Evolutionary conservation across 2,113 vertebrate species (phyloP), one percentile per base, ranked within the genome.

Genomic region (Chunga burmeisteri): DNA sequence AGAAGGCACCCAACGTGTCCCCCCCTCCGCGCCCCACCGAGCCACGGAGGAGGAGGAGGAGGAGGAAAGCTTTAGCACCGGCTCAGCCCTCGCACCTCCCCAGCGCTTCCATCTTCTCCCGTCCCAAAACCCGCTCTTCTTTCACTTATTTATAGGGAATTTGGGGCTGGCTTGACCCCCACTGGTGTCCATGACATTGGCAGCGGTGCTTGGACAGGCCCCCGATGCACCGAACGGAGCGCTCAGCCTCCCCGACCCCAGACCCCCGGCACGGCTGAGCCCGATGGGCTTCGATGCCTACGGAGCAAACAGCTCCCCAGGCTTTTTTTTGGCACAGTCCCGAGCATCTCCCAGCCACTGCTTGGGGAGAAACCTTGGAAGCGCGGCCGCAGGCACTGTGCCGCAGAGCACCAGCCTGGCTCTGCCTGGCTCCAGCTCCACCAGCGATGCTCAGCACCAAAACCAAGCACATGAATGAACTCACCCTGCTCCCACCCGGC

Each of bases 231-330:
- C 17, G 23, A 38, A 56, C 84, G 53, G 44, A 42, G 34, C 2
- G 3, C 34, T 27, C 62, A 34, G 58, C 47, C 66, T 32, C 66
- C 61, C 49, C 6, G 26, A 29, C 9, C 34, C 40, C 70, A 53
- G 42, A 9, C 11, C 32, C 27, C 7, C 6, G 1, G 62, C 34
- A 23, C 1, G 1, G n/a, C 49, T 2, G 0, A 68, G 52, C 47
- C 49, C 2, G 0, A 53, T 1, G 19, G 53, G 27, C 62, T 81
- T 68, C 2, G 0, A 25, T 2, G 3, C 17, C 56, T 25, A 9
- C 0, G 1, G 65, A 88, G 25, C 34, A 36, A 42, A 61, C 6
- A 4, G 46, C n/a, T 55, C 40, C 38, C 47, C 16, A 2, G 30
- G 1, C 10, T 15, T 47, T 50, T 63, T 27, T 16, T 14, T 38